Conservation (phyloP, 2,113 vertebrate genomes). For the Pluvialis apricaria region DNA sequence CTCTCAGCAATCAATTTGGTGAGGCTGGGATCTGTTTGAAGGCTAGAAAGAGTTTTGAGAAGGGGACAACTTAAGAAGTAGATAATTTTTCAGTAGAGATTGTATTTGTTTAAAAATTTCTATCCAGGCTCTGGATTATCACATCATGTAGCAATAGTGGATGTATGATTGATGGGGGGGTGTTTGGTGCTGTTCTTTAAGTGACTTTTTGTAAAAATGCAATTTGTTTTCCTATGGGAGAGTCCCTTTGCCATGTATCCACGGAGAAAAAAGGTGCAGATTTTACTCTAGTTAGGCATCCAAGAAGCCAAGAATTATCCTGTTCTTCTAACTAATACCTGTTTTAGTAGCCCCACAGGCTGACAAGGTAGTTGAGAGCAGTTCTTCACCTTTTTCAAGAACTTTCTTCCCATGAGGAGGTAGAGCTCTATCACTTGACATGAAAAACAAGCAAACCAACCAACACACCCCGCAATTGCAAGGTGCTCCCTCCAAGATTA, state of each 20-base stretch:
- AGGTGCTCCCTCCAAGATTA: background rate
- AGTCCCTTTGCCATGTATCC: background rate
- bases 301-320: background rate
- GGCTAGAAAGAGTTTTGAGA: background rate
- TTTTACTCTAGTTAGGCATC: background rate
- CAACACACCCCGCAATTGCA: background rate
- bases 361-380: background rate
- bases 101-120: background rate
- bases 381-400: background rate
- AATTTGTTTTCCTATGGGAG: background rate
- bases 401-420: background rate
- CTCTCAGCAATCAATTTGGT: background rate
- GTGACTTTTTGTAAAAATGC: background rate
- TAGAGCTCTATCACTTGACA: background rate
- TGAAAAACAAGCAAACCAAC: background rate
- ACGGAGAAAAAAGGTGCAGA: background rate
- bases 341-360: background rate
- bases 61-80: background rate
- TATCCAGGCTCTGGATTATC: background rate
- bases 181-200: background rate
- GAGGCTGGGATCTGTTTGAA: background rate
- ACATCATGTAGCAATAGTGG: accelerated
- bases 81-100: background rate
- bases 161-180: background rate
- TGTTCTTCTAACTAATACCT: background rate